These are phyloP conservation scores for Intellagama lesueurii DNA, from an alignment of 2,797 vertebrate species.

Conservation along the genomic window DNA sequence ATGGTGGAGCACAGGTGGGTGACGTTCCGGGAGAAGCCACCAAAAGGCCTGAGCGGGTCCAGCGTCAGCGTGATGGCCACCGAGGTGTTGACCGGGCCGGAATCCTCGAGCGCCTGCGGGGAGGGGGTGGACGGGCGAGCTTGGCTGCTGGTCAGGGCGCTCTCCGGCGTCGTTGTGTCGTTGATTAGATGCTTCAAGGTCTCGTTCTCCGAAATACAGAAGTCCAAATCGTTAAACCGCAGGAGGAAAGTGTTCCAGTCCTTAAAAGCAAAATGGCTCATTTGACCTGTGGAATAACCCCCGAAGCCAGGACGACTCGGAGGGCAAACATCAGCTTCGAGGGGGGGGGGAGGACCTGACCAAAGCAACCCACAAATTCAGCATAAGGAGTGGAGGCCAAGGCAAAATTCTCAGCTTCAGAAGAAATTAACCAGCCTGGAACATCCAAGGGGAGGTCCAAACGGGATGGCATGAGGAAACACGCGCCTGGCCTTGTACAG, in stretches of 20 bases:
- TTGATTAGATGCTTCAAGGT: conserved; percentile 95
- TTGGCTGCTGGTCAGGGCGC: conserved; percentile 89
- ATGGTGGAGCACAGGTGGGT: conserved; percentile 93
- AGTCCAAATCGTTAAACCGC: conserved; percentile 95
- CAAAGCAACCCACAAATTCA: no score
- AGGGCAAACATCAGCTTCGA: no score
- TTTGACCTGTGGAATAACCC: no score
- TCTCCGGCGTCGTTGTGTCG: conserved; percentile 90
- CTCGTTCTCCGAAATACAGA: conserved; percentile 98
- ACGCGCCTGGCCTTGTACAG: no score
- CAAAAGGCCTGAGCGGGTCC: conserved; percentile 93
- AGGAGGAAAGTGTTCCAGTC: conserved; percentile 99
- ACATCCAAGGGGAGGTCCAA: no score
- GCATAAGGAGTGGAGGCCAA: no score
- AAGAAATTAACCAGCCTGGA: no score
- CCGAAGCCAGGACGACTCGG: no score
- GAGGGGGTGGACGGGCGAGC: conserved; percentile 89
- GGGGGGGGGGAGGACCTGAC: no score
- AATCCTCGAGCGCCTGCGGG: conserved; percentile 90
- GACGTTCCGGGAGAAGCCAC: conserved; percentile 96
- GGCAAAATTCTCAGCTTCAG: background rate
- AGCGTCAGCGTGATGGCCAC: conserved; percentile 94
- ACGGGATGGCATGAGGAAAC: no score
- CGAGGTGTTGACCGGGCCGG: conserved; percentile 93
- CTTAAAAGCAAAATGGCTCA: conserved; percentile 71